phyloP scores from a whole-genome alignment of 2,113 vertebrate genomes.

The Taurulus bubalis region DNA sequence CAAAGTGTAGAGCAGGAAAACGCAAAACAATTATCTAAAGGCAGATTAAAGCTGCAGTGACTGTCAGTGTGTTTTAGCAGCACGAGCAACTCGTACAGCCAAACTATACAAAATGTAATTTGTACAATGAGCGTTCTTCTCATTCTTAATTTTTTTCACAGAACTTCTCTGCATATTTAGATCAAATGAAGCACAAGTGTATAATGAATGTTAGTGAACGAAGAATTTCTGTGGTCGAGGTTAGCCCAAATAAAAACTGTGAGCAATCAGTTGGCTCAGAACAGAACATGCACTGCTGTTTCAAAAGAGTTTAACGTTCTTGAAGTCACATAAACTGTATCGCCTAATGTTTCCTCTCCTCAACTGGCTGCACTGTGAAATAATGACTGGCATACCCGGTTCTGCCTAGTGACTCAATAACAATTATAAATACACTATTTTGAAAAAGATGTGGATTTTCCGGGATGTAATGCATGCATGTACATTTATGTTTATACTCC shows the following conservation, averaged over 20 bases:
- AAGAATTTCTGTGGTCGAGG: neutral
- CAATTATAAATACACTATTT: constrained; percentile 3
- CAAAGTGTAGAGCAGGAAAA: neutral
- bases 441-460: neutral
- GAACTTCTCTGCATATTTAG: neutral
- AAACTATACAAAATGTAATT: neutral
- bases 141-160: neutral
- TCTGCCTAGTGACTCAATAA: neutral
- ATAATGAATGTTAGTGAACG: neutral
- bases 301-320: neutral
- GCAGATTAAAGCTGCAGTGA: neutral
- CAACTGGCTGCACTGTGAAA: neutral
- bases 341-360: constrained; percentile 1
- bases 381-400: neutral
- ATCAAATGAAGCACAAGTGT: neutral
- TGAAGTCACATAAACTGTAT: neutral
- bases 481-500: neutral
- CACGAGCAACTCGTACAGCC: neutral
- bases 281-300: neutral
- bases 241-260: neutral
- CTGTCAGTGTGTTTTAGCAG: neutral
- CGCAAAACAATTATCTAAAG: neutral
- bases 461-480: neutral
- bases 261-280: neutral
- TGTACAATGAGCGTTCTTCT: neutral